A percentile compares a stretch with the other conserved stretches of the same genome.
These are phyloP conservation scores for Sciurus niger DNA, from an alignment of 2,113 vertebrate genomes.

Conservation along the genomic window DNA sequence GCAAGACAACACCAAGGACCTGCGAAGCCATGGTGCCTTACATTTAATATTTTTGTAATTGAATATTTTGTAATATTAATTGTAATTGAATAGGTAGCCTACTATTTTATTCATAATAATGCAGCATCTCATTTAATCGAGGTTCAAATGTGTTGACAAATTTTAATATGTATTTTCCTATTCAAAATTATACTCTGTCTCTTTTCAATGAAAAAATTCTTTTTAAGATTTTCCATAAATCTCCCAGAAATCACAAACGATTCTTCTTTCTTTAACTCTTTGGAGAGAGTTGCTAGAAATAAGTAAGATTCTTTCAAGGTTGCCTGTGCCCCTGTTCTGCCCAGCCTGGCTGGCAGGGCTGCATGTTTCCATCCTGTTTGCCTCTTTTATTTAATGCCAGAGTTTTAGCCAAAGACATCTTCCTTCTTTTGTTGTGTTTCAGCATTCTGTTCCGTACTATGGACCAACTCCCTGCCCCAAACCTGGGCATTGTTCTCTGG, in stretches of 20 bases:
- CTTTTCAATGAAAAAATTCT: neutral
- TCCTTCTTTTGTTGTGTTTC: slow-evolving; percentile 80
- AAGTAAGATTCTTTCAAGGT: slow-evolving; percentile 35
- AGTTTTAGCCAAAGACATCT: slow-evolving; percentile 93
- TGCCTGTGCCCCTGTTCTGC: slow-evolving; percentile 53
- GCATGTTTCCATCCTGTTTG: slow-evolving; percentile 80
- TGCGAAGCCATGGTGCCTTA: no score
- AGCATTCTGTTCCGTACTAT: slow-evolving; percentile 85
- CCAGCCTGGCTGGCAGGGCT: slow-evolving; percentile 64
- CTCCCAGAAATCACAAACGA: neutral
- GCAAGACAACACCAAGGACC: no score
- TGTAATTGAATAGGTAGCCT: neutral
- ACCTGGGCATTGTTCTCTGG: slow-evolving; percentile 81
- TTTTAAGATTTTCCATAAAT: neutral
- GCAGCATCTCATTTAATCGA: neutral
- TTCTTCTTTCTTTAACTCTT: neutral
- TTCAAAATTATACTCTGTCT: neutral
- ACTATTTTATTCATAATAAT: neutral
- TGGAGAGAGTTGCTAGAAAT: neutral
- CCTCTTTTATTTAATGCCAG: slow-evolving; percentile 91
- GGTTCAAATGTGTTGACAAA: neutral
- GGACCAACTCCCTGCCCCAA: slow-evolving; percentile 79
- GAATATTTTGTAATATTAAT: neutral
- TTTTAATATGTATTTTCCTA: neutral
- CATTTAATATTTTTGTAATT: no score